phyloP scores from a whole-genome alignment of 1,140 invertebrate genomes.

The Diabrotica undecimpunctata region DNA sequence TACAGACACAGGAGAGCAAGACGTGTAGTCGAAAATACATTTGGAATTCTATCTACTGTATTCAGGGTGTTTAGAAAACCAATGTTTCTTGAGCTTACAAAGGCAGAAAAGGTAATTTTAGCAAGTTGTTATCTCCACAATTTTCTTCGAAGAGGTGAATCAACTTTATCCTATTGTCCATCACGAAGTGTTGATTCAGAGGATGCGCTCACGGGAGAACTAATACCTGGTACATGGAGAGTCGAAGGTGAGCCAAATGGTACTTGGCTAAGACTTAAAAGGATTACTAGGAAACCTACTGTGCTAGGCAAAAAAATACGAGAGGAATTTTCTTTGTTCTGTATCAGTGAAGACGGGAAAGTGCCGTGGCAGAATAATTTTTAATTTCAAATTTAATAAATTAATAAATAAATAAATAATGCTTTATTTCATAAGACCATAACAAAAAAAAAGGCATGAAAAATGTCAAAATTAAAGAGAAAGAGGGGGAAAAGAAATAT shows the following conservation, averaged over 20 bases:
- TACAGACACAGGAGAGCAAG: too few species aligned
- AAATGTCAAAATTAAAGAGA: too few species aligned
- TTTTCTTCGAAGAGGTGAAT: constrained; percentile 15
- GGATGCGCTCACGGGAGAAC: too few species aligned
- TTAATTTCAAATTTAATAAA: constrained; percentile 15
- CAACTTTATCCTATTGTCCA: constrained; percentile 10
- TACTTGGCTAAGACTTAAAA: constrained; percentile 16
- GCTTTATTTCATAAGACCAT: too few species aligned
- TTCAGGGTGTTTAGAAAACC: constrained; percentile 17
- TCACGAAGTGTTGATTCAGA: constrained; percentile 10
- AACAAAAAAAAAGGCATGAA: too few species aligned
- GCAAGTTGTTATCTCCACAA: constrained; percentile 15
- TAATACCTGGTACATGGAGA: constrained; percentile 17
- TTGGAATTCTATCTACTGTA: neutral
- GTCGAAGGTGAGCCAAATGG: constrained; percentile 18
- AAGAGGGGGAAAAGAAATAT: too few species aligned
- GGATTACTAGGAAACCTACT: constrained; percentile 16
- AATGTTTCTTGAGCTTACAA: constrained; percentile 13
- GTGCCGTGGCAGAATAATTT: constrained; percentile 18
- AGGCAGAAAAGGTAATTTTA: constrained; percentile 17
- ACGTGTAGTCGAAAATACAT: neutral
- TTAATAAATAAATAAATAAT: too few species aligned
- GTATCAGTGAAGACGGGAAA: constrained; percentile 20
- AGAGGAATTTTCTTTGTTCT: constrained; percentile 3
- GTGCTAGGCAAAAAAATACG: constrained; percentile 19